These are phyloP conservation scores for Amazona guildingii DNA, from an alignment of 2,113 vertebrate species.

Conservation along the genomic window DNA sequence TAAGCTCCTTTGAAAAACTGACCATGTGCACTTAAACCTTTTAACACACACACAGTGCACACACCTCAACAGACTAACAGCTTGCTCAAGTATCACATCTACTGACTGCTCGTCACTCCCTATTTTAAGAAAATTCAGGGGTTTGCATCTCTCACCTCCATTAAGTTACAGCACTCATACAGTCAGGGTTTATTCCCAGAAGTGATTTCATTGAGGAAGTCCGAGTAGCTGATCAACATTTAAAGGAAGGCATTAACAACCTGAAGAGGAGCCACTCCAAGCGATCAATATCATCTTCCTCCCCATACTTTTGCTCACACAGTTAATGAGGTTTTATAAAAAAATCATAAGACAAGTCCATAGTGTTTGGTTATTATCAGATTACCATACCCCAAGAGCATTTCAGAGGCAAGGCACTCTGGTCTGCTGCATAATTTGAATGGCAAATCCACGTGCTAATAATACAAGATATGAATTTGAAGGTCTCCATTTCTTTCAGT, in stretches of 20 bases:
- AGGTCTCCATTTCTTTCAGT: neutral
- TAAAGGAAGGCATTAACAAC: neutral
- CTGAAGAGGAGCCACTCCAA: neutral
- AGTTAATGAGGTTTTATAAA: neutral
- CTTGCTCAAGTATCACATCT: neutral
- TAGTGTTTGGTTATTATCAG: neutral
- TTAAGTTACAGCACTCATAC: neutral
- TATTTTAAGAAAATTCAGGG: neutral
- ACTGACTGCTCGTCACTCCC: neutral
- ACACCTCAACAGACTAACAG: neutral
- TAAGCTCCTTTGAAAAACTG: neutral
- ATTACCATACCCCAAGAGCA: neutral
- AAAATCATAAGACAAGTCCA: neutral
- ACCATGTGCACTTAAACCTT: neutral
- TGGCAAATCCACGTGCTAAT: neutral
- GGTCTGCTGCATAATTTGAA: neutral
- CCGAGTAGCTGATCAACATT: neutral
- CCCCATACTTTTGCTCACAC: neutral
- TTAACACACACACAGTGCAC: neutral
- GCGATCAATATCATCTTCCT: neutral
- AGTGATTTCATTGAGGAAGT: neutral
- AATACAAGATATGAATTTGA: neutral
- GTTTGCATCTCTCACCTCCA: neutral
- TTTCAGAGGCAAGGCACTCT: neutral
- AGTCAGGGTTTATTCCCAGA: neutral